Conservation (phyloP, 2,888 invertebrate genomes). For the Volucella inanis region DNA sequence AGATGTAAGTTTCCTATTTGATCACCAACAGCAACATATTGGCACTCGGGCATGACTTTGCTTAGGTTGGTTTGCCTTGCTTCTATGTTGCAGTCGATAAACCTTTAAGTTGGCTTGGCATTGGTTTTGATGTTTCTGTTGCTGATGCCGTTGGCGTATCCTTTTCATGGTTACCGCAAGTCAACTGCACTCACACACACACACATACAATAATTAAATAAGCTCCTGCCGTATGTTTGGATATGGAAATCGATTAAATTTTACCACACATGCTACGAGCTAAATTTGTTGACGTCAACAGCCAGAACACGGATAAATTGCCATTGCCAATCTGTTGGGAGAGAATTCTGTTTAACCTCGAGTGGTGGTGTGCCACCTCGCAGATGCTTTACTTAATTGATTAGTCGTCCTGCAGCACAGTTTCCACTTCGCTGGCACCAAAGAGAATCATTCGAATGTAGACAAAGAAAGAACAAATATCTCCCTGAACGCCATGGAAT, state of each 20-base stretch:
- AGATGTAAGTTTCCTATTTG: constrained; percentile 23
- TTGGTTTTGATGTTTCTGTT: no score
- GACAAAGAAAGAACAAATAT: no score
- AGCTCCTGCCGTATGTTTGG: neutral
- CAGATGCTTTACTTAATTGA: constrained; percentile 31
- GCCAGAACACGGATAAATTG: constrained; percentile 25
- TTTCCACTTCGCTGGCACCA: constrained; percentile 7
- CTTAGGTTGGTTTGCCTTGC: neutral
- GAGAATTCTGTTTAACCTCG: neutral
- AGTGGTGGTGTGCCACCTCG: neutral
- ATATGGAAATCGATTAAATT: constrained; percentile 7
- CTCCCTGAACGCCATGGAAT: no score
- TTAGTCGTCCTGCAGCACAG: constrained; percentile 1
- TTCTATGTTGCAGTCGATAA: constrained; percentile 30
- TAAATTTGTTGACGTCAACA: constrained; percentile 15
- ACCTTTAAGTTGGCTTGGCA: neutral
- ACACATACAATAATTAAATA: no score
- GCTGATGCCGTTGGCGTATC: neutral
- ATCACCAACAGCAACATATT: constrained; percentile 23
- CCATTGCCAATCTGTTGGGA: neutral
- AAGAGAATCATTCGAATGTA: neutral
- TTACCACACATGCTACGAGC: neutral
- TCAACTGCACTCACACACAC: neutral
- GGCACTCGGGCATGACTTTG: neutral
- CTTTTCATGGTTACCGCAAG: neutral